Percentiles rank a stretch among this genome's conserved stretches.
Evolutionary conservation across 2,113 vertebrate genomes (phyloP).

Genomic region (Balaenoptera acutorostrata): DNA sequence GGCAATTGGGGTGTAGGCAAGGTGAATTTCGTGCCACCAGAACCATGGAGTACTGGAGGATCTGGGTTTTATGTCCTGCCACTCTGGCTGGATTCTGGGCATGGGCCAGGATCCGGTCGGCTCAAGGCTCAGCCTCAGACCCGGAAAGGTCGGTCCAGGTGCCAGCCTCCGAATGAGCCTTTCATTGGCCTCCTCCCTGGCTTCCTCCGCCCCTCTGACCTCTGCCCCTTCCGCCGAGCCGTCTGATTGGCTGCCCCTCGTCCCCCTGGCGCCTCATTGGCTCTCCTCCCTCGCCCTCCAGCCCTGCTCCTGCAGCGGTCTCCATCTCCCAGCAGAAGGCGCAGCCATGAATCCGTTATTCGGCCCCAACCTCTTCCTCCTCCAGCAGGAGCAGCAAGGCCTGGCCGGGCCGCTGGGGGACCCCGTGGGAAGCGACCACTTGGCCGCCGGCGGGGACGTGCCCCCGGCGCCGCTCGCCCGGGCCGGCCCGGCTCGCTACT

Average conservation of each 20-base stretch:
- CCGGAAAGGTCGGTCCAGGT: background rate
- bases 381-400: constrained; percentile 83
- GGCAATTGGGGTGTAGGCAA: background rate
- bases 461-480: constrained; percentile 78
- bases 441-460: constrained; percentile 79
- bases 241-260: constrained; percentile 20
- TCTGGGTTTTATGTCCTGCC: background rate
- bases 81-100: too few relatives aligned
- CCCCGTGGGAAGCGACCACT: constrained; percentile 82
- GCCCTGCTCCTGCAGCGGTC: constrained; percentile 22
- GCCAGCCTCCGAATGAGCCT: background rate
- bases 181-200: constrained; percentile 34
- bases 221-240: background rate
- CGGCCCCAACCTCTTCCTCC: constrained; percentile 85
- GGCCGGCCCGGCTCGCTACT: constrained; percentile 58
- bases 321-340: constrained; percentile 61
- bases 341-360: constrained; percentile 93
- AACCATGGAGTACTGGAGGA: background rate
- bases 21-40: background rate
- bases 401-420: constrained; percentile 70
- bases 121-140: background rate
- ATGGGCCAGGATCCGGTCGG: rapidly evolving
- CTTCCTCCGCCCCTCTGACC: constrained; percentile 12
- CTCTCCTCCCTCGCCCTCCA: background rate
- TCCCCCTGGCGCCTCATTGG: constrained; percentile 41